Percentiles rank a stretch among this genome's conserved stretches.
phyloP scores from a whole-genome alignment of 2,888 invertebrate species.

The Mellilla xanthometata region DNA sequence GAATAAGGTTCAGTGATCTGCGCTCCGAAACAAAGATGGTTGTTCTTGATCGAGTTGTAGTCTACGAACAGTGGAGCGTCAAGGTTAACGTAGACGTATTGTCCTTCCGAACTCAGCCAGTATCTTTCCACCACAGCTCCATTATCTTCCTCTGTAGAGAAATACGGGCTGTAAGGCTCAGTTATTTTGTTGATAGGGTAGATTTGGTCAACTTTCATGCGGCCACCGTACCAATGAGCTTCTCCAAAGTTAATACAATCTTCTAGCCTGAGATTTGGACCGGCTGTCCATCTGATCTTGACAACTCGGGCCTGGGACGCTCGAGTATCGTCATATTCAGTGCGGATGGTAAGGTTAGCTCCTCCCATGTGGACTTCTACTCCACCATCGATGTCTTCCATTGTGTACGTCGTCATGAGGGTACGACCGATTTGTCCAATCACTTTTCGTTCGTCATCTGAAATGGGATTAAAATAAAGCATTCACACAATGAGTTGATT shows the following conservation, averaged over 20 bases:
- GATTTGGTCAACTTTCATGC: slow-evolving; percentile 81
- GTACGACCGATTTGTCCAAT: slow-evolving; percentile 66
- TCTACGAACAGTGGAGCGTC: slow-evolving; percentile 87
- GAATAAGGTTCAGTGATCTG: slow-evolving; percentile 82
- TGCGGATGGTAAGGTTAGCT: slow-evolving; percentile 55
- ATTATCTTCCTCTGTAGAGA: slow-evolving; percentile 76
- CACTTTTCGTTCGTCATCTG: slow-evolving; percentile 44
- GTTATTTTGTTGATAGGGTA: slow-evolving; percentile 84
- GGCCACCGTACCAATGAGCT: slow-evolving; percentile 87
- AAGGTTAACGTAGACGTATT: slow-evolving; percentile 85
- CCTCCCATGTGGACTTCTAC: slow-evolving; percentile 49
- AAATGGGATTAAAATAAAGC: background rate
- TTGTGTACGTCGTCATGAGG: slow-evolving; percentile 45
- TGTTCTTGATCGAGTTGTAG: slow-evolving; percentile 80
- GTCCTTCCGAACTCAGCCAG: slow-evolving; percentile 88
- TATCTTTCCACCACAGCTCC: slow-evolving; percentile 85
- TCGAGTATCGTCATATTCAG: slow-evolving; percentile 47
- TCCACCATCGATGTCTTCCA: slow-evolving; percentile 57
- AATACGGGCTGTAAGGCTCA: slow-evolving; percentile 78
- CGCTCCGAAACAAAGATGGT: slow-evolving; percentile 82
- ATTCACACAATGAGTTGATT: too few relatives aligned
- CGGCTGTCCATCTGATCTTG: slow-evolving; percentile 60
- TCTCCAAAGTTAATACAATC: slow-evolving; percentile 78
- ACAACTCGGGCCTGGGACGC: slow-evolving; percentile 51
- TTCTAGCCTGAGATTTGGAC: slow-evolving; percentile 52